Conservation (phyloP, 1,140 invertebrate genomes). For the Diprion similis region DNA sequence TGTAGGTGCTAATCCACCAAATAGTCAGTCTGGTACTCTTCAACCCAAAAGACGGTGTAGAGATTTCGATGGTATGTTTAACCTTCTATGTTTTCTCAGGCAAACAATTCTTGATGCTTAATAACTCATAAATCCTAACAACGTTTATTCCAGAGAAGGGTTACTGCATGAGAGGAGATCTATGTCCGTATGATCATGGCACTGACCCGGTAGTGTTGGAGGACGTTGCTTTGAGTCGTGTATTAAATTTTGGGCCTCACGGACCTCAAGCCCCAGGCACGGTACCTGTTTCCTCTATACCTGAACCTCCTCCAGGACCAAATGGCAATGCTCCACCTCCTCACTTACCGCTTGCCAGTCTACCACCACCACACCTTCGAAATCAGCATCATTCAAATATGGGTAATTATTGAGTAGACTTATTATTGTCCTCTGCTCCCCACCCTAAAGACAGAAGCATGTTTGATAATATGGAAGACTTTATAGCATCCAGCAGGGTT, state of each 20-base stretch:
- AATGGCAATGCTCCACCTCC: slow-evolving; percentile 60
- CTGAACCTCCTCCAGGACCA: slow-evolving; percentile 51
- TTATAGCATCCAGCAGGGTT: neutral
- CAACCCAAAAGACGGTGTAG: slow-evolving; percentile 70
- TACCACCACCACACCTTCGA: slow-evolving; percentile 62
- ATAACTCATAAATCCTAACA: slow-evolving; percentile 15
- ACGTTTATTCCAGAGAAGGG: slow-evolving; percentile 78
- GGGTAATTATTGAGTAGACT: slow-evolving; percentile 38
- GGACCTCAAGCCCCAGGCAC: slow-evolving; percentile 55
- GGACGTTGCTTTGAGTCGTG: slow-evolving; percentile 71
- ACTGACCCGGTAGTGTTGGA: slow-evolving; percentile 93
- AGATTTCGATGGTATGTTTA: slow-evolving; percentile 73
- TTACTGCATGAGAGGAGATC: slow-evolving; percentile 93
- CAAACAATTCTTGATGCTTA: neutral
- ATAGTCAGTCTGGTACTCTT: slow-evolving; percentile 48
- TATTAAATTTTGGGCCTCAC: slow-evolving; percentile 66
- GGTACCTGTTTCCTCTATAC: slow-evolving; percentile 50
- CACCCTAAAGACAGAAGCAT: neutral
- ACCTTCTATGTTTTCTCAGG: slow-evolving; percentile 6
- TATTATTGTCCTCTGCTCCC: neutral
- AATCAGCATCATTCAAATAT: slow-evolving; percentile 60
- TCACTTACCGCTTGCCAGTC: slow-evolving; percentile 60
- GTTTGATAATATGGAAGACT: neutral
- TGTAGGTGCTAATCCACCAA: slow-evolving; percentile 46
- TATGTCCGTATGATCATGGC: slow-evolving; percentile 96